Conservation (phyloP, 2,797 vertebrate genomes). For the Hippocampus kuda region DNA sequence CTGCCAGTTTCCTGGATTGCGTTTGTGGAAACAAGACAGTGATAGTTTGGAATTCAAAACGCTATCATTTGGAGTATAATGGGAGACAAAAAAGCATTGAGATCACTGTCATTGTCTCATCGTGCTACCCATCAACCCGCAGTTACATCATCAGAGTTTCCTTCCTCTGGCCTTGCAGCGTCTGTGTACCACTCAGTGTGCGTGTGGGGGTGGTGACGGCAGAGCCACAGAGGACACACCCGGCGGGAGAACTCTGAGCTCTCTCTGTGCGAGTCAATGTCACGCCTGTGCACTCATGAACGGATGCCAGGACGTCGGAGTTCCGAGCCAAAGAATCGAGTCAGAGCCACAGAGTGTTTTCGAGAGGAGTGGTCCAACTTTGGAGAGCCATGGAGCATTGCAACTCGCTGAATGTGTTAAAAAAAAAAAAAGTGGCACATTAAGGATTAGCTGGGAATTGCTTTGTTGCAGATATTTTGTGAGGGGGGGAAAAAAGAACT, state of each 20-base stretch:
- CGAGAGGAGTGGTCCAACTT: not conserved
- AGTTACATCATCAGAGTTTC: conserved; percentile 40
- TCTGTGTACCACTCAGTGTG: conserved; percentile 40
- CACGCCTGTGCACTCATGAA: conserved; percentile 58
- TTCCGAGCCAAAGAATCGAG: conserved; percentile 7
- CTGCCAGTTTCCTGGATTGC: no score
- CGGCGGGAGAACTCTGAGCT: conserved; percentile 54
- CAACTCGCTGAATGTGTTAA: not conserved
- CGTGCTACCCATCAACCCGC: conserved; percentile 1
- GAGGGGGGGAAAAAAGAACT: no score
- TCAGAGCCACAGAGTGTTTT: conserved; percentile 1
- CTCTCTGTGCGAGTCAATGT: conserved; percentile 59
- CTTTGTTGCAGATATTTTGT: not conserved
- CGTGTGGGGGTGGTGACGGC: conserved; percentile 19
- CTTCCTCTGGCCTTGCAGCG: conserved; percentile 38
- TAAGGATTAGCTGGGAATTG: conserved; percentile 1
- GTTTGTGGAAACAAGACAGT: no score
- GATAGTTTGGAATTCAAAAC: not conserved
- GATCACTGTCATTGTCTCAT: conserved; percentile 16
- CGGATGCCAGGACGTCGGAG: conserved; percentile 29
- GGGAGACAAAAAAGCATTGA: not conserved
- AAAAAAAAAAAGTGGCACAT: not conserved
- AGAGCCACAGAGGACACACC: conserved; percentile 43
- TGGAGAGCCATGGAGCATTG: not conserved
- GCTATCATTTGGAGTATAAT: not conserved